Percentiles rank a stretch among this genome's conserved stretches.
Conservation (phyloP, 2,888 invertebrate genomes). For the Rhamnusium bicolor region DNA sequence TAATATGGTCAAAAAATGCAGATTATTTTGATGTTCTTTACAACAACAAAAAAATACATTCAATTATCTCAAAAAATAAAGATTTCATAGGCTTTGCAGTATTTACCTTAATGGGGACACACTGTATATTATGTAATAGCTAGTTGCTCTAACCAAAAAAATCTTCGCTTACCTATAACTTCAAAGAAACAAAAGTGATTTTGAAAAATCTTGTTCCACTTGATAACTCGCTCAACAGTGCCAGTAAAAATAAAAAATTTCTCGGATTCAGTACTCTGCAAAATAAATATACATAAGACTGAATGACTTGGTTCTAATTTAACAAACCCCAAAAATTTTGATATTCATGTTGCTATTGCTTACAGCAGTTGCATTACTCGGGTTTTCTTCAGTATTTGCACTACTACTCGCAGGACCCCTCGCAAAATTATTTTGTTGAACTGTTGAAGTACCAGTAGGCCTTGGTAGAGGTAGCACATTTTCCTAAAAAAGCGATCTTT, state of each 20-base stretch:
- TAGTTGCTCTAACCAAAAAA: too few relatives aligned
- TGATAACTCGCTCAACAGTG: slow-evolving; percentile 59
- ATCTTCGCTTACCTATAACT: slow-evolving; percentile 60
- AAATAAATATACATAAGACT: slow-evolving; percentile 14
- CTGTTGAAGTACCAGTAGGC: neutral
- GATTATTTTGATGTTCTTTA: too few relatives aligned
- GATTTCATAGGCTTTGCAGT: too few relatives aligned
- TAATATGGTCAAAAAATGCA: too few relatives aligned
- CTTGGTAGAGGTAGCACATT: neutral
- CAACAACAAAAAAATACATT: too few relatives aligned
- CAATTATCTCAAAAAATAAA: too few relatives aligned
- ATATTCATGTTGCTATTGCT: slow-evolving; percentile 9
- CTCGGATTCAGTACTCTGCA: slow-evolving; percentile 46
- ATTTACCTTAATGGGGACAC: too few relatives aligned
- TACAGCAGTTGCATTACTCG: neutral
- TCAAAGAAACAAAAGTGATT: slow-evolving; percentile 59
- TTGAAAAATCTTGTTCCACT: slow-evolving; percentile 59
- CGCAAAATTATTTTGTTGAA: neutral
- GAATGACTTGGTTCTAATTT: neutral
- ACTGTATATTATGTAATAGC: too few relatives aligned
- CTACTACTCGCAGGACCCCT: neutral
- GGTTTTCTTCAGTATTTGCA: neutral
- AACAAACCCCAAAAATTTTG: slow-evolving; percentile 29
- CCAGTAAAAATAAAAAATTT: slow-evolving; percentile 58
- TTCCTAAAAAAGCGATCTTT: neutral